Evolutionary conservation across 2,888 invertebrate species (phyloP).

Genomic region (Drosophila neutralis): DNA sequence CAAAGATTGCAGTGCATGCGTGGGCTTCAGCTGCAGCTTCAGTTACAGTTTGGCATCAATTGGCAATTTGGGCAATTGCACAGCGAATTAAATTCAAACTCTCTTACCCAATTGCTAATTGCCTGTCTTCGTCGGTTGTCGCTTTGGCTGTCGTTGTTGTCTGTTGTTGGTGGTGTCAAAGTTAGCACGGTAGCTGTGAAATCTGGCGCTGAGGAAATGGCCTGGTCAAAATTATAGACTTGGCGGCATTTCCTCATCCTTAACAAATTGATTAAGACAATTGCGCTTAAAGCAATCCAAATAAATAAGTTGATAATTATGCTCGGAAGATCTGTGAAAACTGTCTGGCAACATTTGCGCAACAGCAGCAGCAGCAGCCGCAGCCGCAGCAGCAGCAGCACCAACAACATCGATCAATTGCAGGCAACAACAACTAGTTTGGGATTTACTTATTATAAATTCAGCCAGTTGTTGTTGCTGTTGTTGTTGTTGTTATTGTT

Average conservation of each 20-base stretch:
- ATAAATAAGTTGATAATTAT: slow-evolving; percentile 76
- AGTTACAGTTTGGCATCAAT: slow-evolving; percentile 38
- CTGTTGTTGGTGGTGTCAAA: slow-evolving; percentile 71
- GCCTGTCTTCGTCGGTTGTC: slow-evolving; percentile 51
- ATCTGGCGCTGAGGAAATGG: slow-evolving; percentile 70
- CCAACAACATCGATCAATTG: slow-evolving; percentile 61
- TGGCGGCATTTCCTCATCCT: slow-evolving; percentile 70
- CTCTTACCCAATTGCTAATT: slow-evolving; percentile 63
- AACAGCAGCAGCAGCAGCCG: slow-evolving; percentile 43
- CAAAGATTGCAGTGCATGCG: slow-evolving; percentile 66
- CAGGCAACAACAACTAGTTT: slow-evolving; percentile 37
- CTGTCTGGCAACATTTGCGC: slow-evolving; percentile 60
- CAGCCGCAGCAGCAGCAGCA: slow-evolving; percentile 19
- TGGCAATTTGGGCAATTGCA: slow-evolving; percentile 71
- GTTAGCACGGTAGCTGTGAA: slow-evolving; percentile 79
- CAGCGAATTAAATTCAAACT: slow-evolving; percentile 51
- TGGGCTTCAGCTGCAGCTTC: slow-evolving; percentile 46
- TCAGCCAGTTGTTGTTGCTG: slow-evolving; percentile 38
- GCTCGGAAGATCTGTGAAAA: slow-evolving; percentile 54
- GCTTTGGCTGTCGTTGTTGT: slow-evolving; percentile 14
- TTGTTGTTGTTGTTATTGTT: slow-evolving; percentile 19
- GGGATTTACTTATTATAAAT: slow-evolving; percentile 69
- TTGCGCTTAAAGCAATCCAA: slow-evolving; percentile 60
- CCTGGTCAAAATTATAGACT: slow-evolving; percentile 59
- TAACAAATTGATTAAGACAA: slow-evolving; percentile 78